phyloP scores from a whole-genome alignment of 2,888 invertebrate genomes.

The Idaea straminata region DNA sequence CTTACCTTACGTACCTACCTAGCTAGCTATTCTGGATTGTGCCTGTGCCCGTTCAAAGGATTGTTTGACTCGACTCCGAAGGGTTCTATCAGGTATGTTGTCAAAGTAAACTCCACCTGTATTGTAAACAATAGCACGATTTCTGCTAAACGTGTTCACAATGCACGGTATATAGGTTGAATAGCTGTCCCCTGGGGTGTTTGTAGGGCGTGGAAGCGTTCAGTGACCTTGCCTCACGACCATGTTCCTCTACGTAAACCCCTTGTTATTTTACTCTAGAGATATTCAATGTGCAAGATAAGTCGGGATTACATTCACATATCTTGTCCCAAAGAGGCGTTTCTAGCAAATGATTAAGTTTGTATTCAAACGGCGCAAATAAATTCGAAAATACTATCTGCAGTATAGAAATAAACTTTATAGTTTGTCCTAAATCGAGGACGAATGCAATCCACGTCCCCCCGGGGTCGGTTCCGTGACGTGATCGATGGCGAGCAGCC shows the following conservation, averaged over 20 bases:
- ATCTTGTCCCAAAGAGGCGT: not conserved
- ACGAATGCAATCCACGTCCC: slow-evolving; percentile 37
- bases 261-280: not conserved
- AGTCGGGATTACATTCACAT: slow-evolving; percentile 1
- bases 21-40: slow-evolving; percentile 37
- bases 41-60: slow-evolving; percentile 35
- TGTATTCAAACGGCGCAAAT: not conserved
- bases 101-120: slow-evolving; percentile 48
- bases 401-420: slow-evolving; percentile 17
- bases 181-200: slow-evolving; percentile 37
- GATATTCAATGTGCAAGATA: not conserved
- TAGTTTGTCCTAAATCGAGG: slow-evolving; percentile 29
- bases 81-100: slow-evolving; percentile 50
- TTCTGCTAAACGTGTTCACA: slow-evolving; percentile 40
- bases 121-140: slow-evolving; percentile 51
- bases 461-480: slow-evolving; percentile 33
- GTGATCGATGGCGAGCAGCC: slow-evolving; percentile 43
- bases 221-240: slow-evolving; percentile 43
- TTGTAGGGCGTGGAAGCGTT: slow-evolving; percentile 44
- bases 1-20: slow-evolving; percentile 31
- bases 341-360: not conserved
- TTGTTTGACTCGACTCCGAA: slow-evolving; percentile 46
- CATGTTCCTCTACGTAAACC: slow-evolving; percentile 7
- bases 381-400: not conserved
- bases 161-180: slow-evolving; percentile 26